Evolutionary conservation across 2,113 vertebrate species (phyloP), one percentile per base, ranked within the genome.

Genomic region (Dasyprocta punctata): DNA sequence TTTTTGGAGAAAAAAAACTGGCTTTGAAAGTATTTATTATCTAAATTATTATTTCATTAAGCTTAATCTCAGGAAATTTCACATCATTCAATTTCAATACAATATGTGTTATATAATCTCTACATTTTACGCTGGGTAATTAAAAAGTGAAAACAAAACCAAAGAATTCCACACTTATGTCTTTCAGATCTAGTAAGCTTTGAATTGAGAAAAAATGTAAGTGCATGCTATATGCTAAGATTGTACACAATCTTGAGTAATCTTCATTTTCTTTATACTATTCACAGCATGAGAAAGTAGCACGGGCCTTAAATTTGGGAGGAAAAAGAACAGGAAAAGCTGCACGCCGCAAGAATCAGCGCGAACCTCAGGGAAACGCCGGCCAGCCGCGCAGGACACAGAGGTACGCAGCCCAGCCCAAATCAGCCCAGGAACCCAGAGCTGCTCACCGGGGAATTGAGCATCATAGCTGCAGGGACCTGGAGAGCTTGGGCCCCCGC

Each of bases 21-120:
- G 44, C 73, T 93, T 52, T 65, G 47, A 78, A 10, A 63, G 20
- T 11, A 60, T 73, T 73, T 63, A 47, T 54, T 60, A 92, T 26
- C 4, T 5, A 47, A 65, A 19, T 33, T 54, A 77, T 44, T 38
- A 30, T 56, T 89, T 56, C 30, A 49, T 60, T 86, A 80, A 41
- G 9, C 16, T 92, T 92, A 93, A 44, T 77, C 54, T 95, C 16
- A 90, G 49, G 61, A 87, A 67, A 65, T 19, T 95, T 86, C 38
- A 83, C 1, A 16, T 88, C 86, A 2, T 54, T 52, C 5, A 33
- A 85, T 61, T 71, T 97, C 5, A 84, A 81, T 92, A 44, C 7
- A 90, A 3, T 58, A 61, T 36, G 36, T 19, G 38, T 11, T 86
- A 83, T 1, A 63, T 11, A 91, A 80, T 52, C 10, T 44, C 24